Evolutionary conservation across 1,140 invertebrate species (phyloP), one percentile per base, ranked within the genome.

Genomic region (Mylabris phalerata): DNA sequence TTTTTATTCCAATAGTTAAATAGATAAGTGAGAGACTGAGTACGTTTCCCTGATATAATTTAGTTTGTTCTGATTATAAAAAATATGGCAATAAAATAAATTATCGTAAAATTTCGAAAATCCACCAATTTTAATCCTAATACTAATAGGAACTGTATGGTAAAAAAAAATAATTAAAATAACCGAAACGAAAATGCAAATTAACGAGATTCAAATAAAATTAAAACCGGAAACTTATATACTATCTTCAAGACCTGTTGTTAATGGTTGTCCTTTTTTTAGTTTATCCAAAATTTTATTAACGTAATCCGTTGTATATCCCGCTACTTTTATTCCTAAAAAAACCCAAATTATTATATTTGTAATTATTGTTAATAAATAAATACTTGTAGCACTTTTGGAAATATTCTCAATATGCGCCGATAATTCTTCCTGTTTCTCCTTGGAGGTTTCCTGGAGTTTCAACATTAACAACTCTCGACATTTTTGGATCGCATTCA

Each of bases 241-340:
- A n/a, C 25, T 55, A 58, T 85, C 85, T 62, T 86, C 81, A 48
- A 87, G 76, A 42, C 85, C 85, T 62, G 84, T 40, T 40, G 39
- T 84, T 60, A 82, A 80, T 19, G 80, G 77, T 62, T 83, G 76
- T 13, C 85, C 85, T 51, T 75, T 75, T 70, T 82, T 86, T 51
- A 89, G 79, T 73, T 87, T 89, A 13, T 89, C 87, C 66, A 93
- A 75, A n/a, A 92, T 82, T 72, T 81, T 84, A 73, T 93, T 93
- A 1, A 93, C 91, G 78, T 88, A 93, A 57, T 93, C 91, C 9
- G 90, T 90, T 11, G 89, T 87, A 62, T 87, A 79, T 48, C 86
- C 90, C 55, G 89, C 91, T 70, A 93, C 88, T 75, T 81, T 82
- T 43, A 84, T 72, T 75, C 83, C 90, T 89, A 80, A 55, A 83